These are phyloP conservation scores for Sus scrofa DNA, from an alignment of 2,113 vertebrate genomes.

Conservation along the genomic window T2T-Sscrofa CM000820.6:78359001-78359500, in stretches of 20 bases:
- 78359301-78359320: background rate
- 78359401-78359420: background rate
- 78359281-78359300: background rate
- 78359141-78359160: background rate
- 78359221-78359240: background rate
- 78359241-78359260: background rate
- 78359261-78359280: background rate
- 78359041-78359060: background rate
- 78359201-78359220: background rate
- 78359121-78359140: background rate
- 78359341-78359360: background rate
- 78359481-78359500: background rate
- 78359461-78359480: background rate
- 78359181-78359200: background rate
- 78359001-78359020: conserved; percentile 3
- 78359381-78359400: background rate
- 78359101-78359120: background rate
- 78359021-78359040: fast-evolving
- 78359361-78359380: background rate
- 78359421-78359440: background rate
- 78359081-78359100: background rate
- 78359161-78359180: background rate
- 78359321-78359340: background rate
- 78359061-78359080: conserved; percentile 12
- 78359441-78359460: background rate